Percentiles rank a stretch among this genome's conserved stretches.
Conservation (phyloP, 1,140 invertebrate genomes). For the Achatina immaculata region DNA sequence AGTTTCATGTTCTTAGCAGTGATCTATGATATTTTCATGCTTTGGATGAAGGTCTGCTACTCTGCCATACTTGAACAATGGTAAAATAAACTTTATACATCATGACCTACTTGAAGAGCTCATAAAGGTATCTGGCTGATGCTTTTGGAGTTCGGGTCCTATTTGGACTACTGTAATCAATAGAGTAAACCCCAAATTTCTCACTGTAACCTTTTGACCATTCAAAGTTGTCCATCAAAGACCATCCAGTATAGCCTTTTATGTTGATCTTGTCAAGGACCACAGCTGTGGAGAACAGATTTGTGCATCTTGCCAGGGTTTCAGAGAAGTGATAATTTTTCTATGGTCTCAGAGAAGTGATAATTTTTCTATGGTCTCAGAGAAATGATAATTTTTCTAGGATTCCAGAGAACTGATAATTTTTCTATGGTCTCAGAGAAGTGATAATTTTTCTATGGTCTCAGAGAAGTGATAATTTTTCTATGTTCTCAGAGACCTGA, state of each 20-base stretch:
- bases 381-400: background rate
- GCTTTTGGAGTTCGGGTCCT: slow-evolving; percentile 79
- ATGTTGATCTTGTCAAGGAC: slow-evolving; percentile 79
- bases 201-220: slow-evolving; percentile 75
- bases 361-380: background rate
- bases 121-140: slow-evolving; percentile 74
- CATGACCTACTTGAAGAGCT: slow-evolving; percentile 34
- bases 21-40: too few relatives aligned
- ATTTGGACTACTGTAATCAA: slow-evolving; percentile 80
- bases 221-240: slow-evolving; percentile 82
- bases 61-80: too few relatives aligned
- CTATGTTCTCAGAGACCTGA: too few relatives aligned
- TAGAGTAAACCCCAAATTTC: slow-evolving; percentile 81
- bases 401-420: background rate
- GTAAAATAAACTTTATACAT: too few relatives aligned
- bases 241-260: slow-evolving; percentile 80
- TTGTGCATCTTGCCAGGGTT: background rate
- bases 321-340: background rate
- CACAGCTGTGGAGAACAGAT: slow-evolving; percentile 46
- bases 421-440: background rate
- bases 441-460: background rate
- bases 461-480: background rate
- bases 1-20: too few relatives aligned
- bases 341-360: background rate
- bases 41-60: too few relatives aligned